Conservation (phyloP, 2,888 invertebrate species). For the Lottia gigantea region DNA sequence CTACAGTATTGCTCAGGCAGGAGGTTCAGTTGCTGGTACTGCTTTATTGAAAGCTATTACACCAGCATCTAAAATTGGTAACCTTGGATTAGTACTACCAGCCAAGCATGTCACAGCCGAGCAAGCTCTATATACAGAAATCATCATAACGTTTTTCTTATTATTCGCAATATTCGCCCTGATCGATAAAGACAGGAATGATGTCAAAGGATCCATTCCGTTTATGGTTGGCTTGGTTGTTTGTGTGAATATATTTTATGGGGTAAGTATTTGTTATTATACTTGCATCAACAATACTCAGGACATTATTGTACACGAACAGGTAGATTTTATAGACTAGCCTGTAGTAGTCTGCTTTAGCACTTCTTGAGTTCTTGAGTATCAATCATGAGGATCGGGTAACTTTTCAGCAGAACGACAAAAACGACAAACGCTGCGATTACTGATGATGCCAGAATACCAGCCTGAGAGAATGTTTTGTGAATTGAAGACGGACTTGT, state of each 20-base stretch:
- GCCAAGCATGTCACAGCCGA: constrained; percentile 33
- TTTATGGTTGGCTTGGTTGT: constrained; percentile 50
- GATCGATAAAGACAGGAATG: constrained; percentile 41
- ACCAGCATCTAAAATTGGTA: constrained; percentile 35
- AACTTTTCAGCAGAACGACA: no score
- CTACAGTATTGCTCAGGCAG: constrained; percentile 41
- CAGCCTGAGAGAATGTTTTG: no score
- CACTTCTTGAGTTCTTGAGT: no score
- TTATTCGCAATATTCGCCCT: constrained; percentile 42
- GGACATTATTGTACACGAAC: no score
- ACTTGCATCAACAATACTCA: no score
- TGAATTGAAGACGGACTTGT: no score
- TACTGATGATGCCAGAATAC: no score
- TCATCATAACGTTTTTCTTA: constrained; percentile 43
- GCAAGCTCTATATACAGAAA: constrained; percentile 45
- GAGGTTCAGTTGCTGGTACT: constrained; percentile 41
- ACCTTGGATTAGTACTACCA: constrained; percentile 41
- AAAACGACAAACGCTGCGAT: no score
- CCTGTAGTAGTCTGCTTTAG: no score
- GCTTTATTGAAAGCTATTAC: constrained; percentile 35
- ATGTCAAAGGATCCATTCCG: constrained; percentile 42
- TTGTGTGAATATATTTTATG: constrained; percentile 42
- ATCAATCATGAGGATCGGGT: no score
- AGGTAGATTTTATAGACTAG: no score
- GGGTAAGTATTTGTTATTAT: constrained; percentile 35